Conservation (phyloP, 2,113 vertebrate genomes). For the Zonotrichia leucophrys region DNA sequence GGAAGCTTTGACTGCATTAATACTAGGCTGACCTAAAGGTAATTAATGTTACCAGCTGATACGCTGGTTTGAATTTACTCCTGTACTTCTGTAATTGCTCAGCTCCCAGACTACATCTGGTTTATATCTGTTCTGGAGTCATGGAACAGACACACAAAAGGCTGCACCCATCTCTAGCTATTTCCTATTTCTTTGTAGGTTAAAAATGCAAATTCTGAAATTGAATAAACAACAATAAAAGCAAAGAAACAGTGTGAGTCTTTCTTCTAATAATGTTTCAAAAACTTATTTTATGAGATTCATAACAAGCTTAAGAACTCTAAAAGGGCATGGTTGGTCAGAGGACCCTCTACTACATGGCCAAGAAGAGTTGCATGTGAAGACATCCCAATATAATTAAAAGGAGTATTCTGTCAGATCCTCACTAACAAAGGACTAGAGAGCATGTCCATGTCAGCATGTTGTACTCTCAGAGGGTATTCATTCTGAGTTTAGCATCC, state of each 20-base stretch:
- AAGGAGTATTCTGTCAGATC: neutral
- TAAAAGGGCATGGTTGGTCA: neutral
- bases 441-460: neutral
- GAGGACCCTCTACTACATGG: rapidly evolving
- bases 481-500: neutral
- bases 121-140: neutral
- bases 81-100: neutral
- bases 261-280: neutral
- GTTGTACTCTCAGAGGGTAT: neutral
- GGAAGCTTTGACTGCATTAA: neutral
- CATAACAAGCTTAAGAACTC: neutral
- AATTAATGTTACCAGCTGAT: neutral
- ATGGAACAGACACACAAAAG: neutral
- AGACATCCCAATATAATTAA: neutral
- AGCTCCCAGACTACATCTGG: neutral
- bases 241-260: neutral
- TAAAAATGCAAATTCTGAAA: neutral
- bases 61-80: neutral
- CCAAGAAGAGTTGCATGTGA: neutral
- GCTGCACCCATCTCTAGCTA: neutral
- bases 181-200: neutral
- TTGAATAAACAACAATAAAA: neutral
- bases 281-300: neutral
- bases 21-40: neutral
- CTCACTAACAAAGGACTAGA: neutral